Evolutionary conservation across 2,113 vertebrate genomes (phyloP), one percentile per base, ranked within the genome.

Genomic region (Helogale parvula): DNA sequence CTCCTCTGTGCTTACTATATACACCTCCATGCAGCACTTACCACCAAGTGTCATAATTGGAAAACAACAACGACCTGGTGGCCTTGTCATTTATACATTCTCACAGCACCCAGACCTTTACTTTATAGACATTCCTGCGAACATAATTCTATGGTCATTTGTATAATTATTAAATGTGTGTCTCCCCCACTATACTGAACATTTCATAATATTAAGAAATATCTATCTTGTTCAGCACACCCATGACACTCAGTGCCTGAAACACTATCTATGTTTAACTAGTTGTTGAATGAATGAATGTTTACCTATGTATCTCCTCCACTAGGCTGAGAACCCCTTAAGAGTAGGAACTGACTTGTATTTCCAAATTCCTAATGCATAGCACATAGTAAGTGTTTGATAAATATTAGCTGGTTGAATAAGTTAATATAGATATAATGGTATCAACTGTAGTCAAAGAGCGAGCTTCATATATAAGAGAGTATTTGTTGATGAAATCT

Each of bases 401-500:
- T 60, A 68, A 68, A 0, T 45, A 41, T 15, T 65, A 3, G 38
- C 25, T 80, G 52, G 21, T 38, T 87, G 65, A 87, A 50, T 88
- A 93, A 82, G 10, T 68, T 90, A 85, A 89, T 76, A n/a, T 77
- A 95, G 94, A 54, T 10, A 60, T 1, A 85, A 7, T 54, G 79
- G 17, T 29, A 93, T 87, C 35, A 52, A 5, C 17, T 80, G 66
- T 19, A 65, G 27, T 85, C 9, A 91, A 72, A 83, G 7, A 86
- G 27, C 11, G 47, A 96, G 66, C 77, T 88, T 97, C 7, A 27
- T 5, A 45, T 38, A 50, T 10, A 21, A 14, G 63, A 45, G 79
- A n/a, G 33, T 89, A 19, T 92, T 54, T 87, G 71, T 83, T 86
- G 66, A 79, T 71, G 69, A 85, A 52, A 69, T 66, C 47, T 93